Conservation (phyloP, 2,888 invertebrate species). For the Sarcophaga carnaria region DNA sequence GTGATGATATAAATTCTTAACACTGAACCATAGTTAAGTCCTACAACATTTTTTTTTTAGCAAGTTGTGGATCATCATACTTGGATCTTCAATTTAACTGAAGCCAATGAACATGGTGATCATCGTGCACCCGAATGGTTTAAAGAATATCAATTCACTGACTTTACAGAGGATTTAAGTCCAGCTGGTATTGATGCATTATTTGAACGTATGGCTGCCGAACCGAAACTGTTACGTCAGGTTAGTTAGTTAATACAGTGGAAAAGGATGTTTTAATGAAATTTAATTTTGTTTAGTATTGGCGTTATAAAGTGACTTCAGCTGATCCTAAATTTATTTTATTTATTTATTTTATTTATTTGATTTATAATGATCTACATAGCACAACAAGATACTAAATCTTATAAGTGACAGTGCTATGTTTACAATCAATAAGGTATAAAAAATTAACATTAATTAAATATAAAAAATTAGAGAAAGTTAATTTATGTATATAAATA, state of each 20-base stretch:
- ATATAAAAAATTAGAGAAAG: no score
- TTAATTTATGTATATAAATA: no score
- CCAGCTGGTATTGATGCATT: constrained; percentile 85
- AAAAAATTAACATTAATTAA: no score
- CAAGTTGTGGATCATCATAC: constrained; percentile 86
- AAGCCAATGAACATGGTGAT: constrained; percentile 85
- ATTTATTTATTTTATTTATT: no score
- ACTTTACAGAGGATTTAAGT: constrained; percentile 86
- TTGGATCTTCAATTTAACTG: constrained; percentile 89
- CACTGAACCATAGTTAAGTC: no score
- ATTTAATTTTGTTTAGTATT: constrained; percentile 54
- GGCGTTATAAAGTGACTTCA: constrained; percentile 73
- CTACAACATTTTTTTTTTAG: constrained; percentile 79
- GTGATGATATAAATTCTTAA: constrained; percentile 73
- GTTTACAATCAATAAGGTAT: no score
- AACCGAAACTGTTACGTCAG: constrained; percentile 74
- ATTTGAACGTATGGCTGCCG: constrained; percentile 83
- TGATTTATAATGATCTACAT: no score
- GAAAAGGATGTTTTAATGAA: not conserved
- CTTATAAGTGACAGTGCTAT: no score
- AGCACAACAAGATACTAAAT: no score
- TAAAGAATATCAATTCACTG: constrained; percentile 88
- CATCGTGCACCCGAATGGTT: constrained; percentile 86
- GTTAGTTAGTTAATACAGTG: constrained; percentile 54
- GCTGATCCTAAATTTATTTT: constrained; percentile 74